These are phyloP conservation scores for Epinephelus lanceolatus DNA, from an alignment of 2,113 vertebrate genomes.

Conservation along the genomic window DNA sequence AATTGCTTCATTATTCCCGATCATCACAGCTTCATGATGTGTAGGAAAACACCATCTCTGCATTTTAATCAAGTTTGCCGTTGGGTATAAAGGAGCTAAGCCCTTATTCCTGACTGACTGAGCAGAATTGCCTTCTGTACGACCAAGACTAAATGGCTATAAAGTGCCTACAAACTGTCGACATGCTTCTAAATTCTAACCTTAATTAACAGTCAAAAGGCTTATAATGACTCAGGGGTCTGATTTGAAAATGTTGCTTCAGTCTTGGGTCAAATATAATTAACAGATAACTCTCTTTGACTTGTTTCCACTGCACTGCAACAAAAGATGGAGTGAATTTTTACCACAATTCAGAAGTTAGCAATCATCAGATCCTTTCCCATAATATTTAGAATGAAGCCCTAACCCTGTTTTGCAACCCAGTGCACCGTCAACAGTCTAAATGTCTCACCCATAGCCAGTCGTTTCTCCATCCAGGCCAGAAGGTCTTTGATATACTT, in stretches of 20 bases:
- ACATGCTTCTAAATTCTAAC: not conserved
- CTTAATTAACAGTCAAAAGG: constrained; percentile 6
- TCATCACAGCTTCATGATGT: not conserved
- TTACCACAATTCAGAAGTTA: not conserved
- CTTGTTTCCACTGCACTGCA: not conserved
- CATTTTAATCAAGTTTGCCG: not conserved
- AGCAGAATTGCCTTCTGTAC: not conserved
- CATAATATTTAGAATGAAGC: not conserved
- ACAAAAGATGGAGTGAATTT: not conserved
- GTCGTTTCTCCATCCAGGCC: constrained; percentile 94
- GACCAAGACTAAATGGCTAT: not conserved
- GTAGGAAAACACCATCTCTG: too few relatives aligned
- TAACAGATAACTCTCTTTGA: not conserved
- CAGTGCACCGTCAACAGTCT: not conserved
- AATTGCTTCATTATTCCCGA: not conserved
- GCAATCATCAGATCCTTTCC: not conserved
- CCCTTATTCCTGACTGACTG: not conserved
- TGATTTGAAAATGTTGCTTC: not conserved
- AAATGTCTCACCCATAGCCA: constrained; percentile 91
- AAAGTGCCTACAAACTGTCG: not conserved
- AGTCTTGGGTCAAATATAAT: not conserved
- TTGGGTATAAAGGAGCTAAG: not conserved
- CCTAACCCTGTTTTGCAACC: not conserved
- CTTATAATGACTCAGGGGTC: not conserved
- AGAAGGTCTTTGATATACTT: constrained; percentile 97